Conservation (phyloP, 2,113 vertebrate species). For the Thomomys bottae region DNA sequence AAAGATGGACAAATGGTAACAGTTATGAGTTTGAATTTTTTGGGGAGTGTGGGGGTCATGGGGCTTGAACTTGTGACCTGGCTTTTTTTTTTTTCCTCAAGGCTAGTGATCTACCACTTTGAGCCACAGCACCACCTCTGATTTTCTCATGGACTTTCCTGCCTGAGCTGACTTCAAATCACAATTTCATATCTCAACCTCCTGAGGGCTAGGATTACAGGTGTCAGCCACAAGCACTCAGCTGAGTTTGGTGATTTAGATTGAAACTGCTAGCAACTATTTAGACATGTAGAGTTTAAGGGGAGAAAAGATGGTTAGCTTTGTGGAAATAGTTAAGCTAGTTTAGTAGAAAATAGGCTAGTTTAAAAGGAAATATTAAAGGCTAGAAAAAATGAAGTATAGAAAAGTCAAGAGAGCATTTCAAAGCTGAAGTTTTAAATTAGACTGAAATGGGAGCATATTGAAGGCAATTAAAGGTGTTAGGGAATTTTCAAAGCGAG, state of each 20-base stretch:
- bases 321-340: neutral
- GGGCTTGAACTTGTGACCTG: too few species aligned
- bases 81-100: too few species aligned
- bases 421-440: conserved; percentile 4
- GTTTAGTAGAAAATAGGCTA: neutral
- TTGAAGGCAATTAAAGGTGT: neutral
- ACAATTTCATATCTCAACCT: too few species aligned
- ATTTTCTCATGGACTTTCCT: too few species aligned
- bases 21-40: too few species aligned
- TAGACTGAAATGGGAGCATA: neutral
- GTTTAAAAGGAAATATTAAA: neutral
- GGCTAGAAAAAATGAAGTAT: neutral
- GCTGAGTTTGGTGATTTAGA: neutral
- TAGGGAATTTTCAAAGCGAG: neutral
- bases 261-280: neutral
- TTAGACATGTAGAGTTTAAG: conserved; percentile 11
- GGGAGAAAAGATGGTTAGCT: neutral
- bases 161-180: too few species aligned
- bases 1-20: neutral
- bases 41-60: too few species aligned
- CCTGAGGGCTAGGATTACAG: too few species aligned
- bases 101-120: too few species aligned
- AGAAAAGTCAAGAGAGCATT: neutral
- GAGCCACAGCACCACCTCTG: too few species aligned
- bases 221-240: too few species aligned